Base-by-base conservation (phyloP, 2,113 vertebrate species). In the Rana temporaria region DNA sequence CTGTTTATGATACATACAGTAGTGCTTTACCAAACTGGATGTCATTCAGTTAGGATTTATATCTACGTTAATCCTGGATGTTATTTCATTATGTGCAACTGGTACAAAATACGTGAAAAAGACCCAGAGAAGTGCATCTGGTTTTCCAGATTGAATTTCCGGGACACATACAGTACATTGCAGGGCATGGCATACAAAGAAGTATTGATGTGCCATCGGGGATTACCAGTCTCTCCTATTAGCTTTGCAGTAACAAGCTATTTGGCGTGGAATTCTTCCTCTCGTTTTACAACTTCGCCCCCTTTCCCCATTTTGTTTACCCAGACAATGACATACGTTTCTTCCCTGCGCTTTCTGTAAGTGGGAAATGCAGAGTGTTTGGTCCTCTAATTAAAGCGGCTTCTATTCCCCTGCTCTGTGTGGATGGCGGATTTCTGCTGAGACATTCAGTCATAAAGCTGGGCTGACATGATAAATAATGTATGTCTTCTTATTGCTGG, bases 401-500 rank as follows among this genome's bases (percentile, higher is more conserved):
- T 30, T 52, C 34, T 62, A 70, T 68, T 80, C 78, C 67, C 55
- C 24, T 1, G 78, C 24, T 34, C 22, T 53, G 38, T 52, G 24
- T 80, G 18, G 60, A 56, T 42, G 14, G 76, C 19, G 20, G 48
- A 57, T 67, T 65, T 78, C 76, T 78, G 48, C 76, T 78, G 48
- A 67, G 76, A 78, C 63, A 66, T 30, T 80, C 38, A 80, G 65
- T 69, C 66, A 80, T 60, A 42, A 4, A 42, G 56, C 55, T 56
- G 2, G 66, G 78, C 32, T 80, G 65, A 66, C 76, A 34, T 71
- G 20, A 70, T 80, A 70, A 80, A 80, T 70, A 60, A 80, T 80
- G 78, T 59, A 80, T 70, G 52, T 12, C 12, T 38, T 69, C n/a
- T 80, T 70, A 80, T 80, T 80, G 53, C 67, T 52, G 15, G n/a